A percentile compares a stretch with the other conserved stretches of the same genome.
Conservation (phyloP, 2,113 vertebrate species). For the Petrocephalus microphthalmus region DNA sequence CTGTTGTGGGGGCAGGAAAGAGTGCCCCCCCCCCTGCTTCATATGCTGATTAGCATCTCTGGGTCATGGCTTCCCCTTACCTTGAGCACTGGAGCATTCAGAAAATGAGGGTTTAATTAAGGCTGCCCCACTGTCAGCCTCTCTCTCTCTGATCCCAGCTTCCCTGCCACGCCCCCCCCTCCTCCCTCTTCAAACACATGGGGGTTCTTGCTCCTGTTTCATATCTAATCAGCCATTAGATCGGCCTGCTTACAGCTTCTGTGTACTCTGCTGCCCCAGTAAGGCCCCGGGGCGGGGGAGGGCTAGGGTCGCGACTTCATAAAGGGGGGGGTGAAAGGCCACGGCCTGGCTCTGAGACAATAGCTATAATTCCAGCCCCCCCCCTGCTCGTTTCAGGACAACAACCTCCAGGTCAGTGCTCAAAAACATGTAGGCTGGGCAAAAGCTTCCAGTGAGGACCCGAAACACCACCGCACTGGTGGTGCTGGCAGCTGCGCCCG, state of each 20-base stretch:
- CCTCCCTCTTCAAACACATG: not conserved
- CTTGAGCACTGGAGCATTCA: constrained; percentile 21
- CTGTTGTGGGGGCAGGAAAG: not conserved
- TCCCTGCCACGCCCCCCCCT: not conserved
- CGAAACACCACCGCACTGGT: too few species aligned
- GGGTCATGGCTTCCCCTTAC: not conserved
- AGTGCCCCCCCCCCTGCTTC: not conserved
- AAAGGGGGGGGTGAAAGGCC: not conserved
- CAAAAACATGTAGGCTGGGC: not conserved
- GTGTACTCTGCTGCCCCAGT: not conserved
- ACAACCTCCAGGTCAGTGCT: not conserved
- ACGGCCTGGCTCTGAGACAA: not conserved
- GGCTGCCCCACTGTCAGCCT: not conserved
- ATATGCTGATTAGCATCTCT: constrained; percentile 30
- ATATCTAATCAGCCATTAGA: not conserved
- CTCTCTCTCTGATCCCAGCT: not conserved
- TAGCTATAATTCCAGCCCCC: not conserved
- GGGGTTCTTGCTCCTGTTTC: not conserved
- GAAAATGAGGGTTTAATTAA: constrained; percentile 39
- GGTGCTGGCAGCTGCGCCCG: too few species aligned
- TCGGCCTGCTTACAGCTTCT: not conserved
- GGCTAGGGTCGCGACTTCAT: not conserved
- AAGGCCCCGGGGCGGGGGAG: not conserved
- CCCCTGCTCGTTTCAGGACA: not conserved
- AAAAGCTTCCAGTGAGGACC: not conserved